Conservation (phyloP, 2,113 vertebrate species). For the Archocentrus centrarchus region DNA sequence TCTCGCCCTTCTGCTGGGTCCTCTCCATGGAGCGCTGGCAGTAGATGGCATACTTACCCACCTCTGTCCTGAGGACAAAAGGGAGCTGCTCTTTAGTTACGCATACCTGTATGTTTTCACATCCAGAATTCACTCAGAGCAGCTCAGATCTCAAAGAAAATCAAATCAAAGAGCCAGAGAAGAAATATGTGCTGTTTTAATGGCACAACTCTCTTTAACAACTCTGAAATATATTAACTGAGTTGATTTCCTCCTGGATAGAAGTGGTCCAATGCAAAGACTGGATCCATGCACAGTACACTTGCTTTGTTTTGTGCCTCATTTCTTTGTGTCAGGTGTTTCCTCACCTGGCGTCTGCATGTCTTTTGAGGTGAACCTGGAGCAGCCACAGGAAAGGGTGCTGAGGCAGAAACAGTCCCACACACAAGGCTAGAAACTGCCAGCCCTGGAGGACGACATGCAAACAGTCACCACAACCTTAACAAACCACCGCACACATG, state of each 20-base stretch:
- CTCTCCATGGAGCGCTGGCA: conserved; percentile 95
- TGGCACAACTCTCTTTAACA: background rate
- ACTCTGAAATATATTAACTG: background rate
- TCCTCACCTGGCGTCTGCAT: conserved; percentile 90
- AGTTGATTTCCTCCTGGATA: background rate
- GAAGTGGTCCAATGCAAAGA: background rate
- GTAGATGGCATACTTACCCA: conserved; percentile 97
- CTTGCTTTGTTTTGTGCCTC: too few relatives aligned
- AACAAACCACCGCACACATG: background rate
- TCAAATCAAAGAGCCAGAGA: background rate
- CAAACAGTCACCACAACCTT: conserved; percentile 25
- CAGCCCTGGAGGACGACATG: conserved; percentile 85
- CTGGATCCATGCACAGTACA: background rate
- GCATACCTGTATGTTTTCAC: background rate
- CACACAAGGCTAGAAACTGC: conserved; percentile 94
- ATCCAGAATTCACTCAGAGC: background rate
- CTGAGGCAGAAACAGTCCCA: conserved; percentile 95
- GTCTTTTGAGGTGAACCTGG: conserved; percentile 90
- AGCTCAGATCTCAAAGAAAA: background rate
- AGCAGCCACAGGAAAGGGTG: conserved; percentile 96
- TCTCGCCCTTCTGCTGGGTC: conserved; percentile 92
- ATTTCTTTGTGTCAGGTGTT: background rate
- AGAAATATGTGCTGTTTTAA: background rate
- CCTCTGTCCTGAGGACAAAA: conserved; percentile 88
- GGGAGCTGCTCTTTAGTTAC: background rate